Base-by-base conservation (phyloP, 2,113 vertebrate species). In the Urocynchramus pylzowi region DNA sequence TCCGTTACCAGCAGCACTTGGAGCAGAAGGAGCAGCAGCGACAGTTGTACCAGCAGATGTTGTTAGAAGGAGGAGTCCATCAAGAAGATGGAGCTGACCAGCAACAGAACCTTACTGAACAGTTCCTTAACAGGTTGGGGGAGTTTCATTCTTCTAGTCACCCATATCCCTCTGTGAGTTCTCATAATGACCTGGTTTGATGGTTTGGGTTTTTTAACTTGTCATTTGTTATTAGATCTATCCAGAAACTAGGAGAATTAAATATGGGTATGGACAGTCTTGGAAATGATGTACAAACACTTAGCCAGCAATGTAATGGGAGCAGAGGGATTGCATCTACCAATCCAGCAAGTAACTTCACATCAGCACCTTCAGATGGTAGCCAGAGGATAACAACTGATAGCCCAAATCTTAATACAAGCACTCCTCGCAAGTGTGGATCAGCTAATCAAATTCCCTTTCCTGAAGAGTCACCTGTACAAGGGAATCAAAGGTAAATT, bases 1-100 rank as follows among this genome's bases (percentile, higher is more conserved):
- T 99, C n/a, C 99, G 99, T 4, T 99, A 99, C 81, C 99, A 99
- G 95, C 99, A 99, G 95, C 99, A 99, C 95, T 97, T 99, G n/a
- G 99, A 99, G 71, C 99, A 99, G 98, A 99, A 99, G 28, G 99
- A 99, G 93, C 99, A 99, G 54, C 99, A 99, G 61, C 97, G 98
- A 33, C 99, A 99, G 90, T 97, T 99, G 49, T 99, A 99, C 93
- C 99, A 99, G 96, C 99, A 99, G 91, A 99, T 99, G 99, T 95
- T 99, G 82, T 97, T 99, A 45, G 99, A 99, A 97, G 99, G 99
- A 92, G 99, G 99, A 8, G 99, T 99, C 75, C 98, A 98, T 95
- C 99, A 98, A 11, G 98, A 98, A 70, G 98, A 99, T 16, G 98
- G 98, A 19, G 96, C 98, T 87, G 98, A 98, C 35, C 98, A 98